A percentile compares a stretch with the other conserved stretches of the same genome.
These are phyloP conservation scores for Fragum fragum DNA, from an alignment of 2,888 invertebrate species.

Conservation along the genomic window DNA sequence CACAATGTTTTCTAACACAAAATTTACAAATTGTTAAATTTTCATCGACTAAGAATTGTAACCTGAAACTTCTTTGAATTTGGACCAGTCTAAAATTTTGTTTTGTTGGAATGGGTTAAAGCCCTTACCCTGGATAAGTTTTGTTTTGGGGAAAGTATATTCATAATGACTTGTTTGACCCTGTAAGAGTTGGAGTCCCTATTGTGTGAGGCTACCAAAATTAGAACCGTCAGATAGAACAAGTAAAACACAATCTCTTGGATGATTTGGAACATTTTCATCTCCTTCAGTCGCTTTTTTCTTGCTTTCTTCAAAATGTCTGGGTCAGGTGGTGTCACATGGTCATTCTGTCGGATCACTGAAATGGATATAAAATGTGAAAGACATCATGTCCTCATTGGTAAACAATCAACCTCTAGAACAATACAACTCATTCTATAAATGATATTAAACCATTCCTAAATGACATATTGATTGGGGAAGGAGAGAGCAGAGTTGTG, in stretches of 20 bases:
- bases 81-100: too few relatives aligned
- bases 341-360: constrained; percentile 56
- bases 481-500: too few relatives aligned
- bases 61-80: too few relatives aligned
- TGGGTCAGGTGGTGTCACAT: constrained; percentile 67
- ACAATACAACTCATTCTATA: too few relatives aligned
- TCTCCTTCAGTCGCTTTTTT: constrained; percentile 70
- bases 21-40: too few relatives aligned
- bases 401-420: too few relatives aligned
- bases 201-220: constrained; percentile 74
- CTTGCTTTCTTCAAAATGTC: constrained; percentile 62
- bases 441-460: too few relatives aligned
- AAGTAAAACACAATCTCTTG: constrained; percentile 75
- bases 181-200: constrained; percentile 71
- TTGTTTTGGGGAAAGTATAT: constrained; percentile 58
- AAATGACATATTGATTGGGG: too few relatives aligned
- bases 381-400: not conserved
- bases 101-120: too few relatives aligned
- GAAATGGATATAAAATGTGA: constrained; percentile 16
- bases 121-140: constrained; percentile 49
- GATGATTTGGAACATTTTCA: constrained; percentile 69
- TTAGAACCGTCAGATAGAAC: constrained; percentile 69
- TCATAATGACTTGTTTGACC: constrained; percentile 67
- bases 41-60: too few relatives aligned
- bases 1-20: too few relatives aligned